Evolutionary conservation across 2,113 vertebrate species (phyloP).

Genomic region (Cardinalis cardinalis): DNA sequence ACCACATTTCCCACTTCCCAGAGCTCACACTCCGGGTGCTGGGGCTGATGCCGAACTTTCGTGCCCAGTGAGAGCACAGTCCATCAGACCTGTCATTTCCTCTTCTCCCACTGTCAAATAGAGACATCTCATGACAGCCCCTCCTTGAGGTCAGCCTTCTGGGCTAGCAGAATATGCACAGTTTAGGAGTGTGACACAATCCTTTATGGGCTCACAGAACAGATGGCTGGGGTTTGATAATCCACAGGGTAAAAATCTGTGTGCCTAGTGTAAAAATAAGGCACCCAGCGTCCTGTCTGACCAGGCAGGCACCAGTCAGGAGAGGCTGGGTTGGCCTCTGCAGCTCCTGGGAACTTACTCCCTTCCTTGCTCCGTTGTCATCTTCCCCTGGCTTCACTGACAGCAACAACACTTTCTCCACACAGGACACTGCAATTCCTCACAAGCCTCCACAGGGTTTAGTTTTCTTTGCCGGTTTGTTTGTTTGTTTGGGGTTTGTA

Average conservation of each 20-base stretch:
- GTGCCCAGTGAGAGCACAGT: neutral
- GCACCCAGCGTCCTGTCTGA: neutral
- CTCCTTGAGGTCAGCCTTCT: neutral
- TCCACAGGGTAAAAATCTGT: neutral
- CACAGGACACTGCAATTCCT: neutral
- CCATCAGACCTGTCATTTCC: neutral
- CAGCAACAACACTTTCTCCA: neutral
- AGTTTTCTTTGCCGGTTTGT: neutral
- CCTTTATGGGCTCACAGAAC: neutral
- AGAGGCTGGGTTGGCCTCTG: neutral
- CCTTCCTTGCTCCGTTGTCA: neutral
- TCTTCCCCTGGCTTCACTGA: neutral
- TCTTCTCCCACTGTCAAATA: neutral
- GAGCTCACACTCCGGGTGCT: rapidly evolving
- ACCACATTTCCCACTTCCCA: neutral
- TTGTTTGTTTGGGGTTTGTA: neutral
- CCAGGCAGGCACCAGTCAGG: neutral
- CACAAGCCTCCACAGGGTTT: neutral
- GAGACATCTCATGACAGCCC: neutral
- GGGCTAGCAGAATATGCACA: neutral
- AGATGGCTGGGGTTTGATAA: neutral
- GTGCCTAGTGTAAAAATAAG: no score
- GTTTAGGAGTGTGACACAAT: neutral
- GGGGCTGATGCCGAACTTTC: neutral
- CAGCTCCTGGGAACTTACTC: neutral